Evolutionary conservation across 2,113 vertebrate species (phyloP).

Genomic region (Salvelinus sp.): DNA sequence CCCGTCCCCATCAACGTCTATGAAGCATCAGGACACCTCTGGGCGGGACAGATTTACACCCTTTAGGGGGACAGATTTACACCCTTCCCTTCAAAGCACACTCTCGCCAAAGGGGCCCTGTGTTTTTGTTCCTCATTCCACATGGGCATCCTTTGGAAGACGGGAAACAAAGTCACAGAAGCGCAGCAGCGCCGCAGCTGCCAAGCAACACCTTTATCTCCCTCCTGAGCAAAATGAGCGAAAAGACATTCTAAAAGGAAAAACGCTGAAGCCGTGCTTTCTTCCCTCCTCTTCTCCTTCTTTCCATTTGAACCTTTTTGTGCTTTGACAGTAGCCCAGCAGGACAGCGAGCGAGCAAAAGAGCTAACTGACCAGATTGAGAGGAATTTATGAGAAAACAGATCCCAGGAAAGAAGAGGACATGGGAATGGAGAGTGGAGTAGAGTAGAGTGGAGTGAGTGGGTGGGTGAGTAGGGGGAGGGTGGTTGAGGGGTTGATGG

Average conservation of each 20-base stretch:
- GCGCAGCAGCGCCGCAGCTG: neutral
- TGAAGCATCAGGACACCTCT: too few relatives aligned
- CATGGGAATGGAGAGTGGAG: constrained; percentile 12
- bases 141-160: neutral
- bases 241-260: neutral
- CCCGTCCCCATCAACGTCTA: too few relatives aligned
- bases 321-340: neutral
- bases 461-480: neutral
- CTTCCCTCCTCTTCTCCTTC: neutral
- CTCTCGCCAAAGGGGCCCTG: neutral
- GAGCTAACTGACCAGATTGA: constrained; percentile 12
- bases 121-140: constrained; percentile 4
- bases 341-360: constrained; percentile 7
- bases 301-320: neutral
- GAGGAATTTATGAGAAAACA: constrained; percentile 42
- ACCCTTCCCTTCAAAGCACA: neutral
- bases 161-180: neutral
- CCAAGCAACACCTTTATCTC: neutral
- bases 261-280: constrained; percentile 1
- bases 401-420: neutral
- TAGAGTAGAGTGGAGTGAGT: constrained; percentile 1
- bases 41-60: neutral
- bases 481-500: neutral
- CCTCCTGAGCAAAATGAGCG: neutral
- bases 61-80: constrained; percentile 2